These are phyloP conservation scores for Pungitius pungitius DNA, from an alignment of 2,113 vertebrate species.

Conservation along the genomic window DNA sequence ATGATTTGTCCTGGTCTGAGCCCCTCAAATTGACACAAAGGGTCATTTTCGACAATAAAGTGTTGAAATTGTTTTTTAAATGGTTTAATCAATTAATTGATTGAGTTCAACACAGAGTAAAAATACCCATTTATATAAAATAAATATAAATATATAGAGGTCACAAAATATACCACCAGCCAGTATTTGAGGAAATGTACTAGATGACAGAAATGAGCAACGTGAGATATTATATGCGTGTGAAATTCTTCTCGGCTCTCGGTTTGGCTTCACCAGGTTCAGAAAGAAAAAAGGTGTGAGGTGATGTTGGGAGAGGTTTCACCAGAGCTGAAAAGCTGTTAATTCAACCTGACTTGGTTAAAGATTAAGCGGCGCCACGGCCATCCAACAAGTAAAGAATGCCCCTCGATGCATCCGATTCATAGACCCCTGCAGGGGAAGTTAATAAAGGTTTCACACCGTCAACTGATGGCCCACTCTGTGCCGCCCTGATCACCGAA, in stretches of 20 bases:
- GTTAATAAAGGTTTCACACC: not conserved
- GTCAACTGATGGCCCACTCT: not conserved
- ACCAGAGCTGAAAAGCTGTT: not conserved
- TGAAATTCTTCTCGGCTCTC: constrained; percentile 42
- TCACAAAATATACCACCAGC: not conserved
- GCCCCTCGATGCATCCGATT: not conserved
- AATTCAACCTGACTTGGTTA: not conserved
- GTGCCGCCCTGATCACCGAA: not conserved
- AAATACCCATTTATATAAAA: too few species aligned
- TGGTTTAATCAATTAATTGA: not conserved
- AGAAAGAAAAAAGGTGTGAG: constrained; percentile 22
- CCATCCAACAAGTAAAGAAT: not conserved
- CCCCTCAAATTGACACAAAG: constrained; percentile 4
- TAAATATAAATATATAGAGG: too few species aligned
- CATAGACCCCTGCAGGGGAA: not conserved
- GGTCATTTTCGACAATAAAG: constrained; percentile 8
- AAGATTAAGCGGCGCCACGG: not conserved
- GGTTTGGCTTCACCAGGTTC: constrained; percentile 33
- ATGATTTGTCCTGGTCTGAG: constrained; percentile 13
- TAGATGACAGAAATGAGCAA: constrained; percentile 13
- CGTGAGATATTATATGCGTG: constrained; percentile 47
- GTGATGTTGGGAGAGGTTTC: not conserved
- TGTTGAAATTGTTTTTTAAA: not conserved
- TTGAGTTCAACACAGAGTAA: too few species aligned
- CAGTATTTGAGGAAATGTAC: constrained; percentile 30